Evolutionary conservation across 2,888 invertebrate species (phyloP).

Genomic region (Archips xylosteana): DNA sequence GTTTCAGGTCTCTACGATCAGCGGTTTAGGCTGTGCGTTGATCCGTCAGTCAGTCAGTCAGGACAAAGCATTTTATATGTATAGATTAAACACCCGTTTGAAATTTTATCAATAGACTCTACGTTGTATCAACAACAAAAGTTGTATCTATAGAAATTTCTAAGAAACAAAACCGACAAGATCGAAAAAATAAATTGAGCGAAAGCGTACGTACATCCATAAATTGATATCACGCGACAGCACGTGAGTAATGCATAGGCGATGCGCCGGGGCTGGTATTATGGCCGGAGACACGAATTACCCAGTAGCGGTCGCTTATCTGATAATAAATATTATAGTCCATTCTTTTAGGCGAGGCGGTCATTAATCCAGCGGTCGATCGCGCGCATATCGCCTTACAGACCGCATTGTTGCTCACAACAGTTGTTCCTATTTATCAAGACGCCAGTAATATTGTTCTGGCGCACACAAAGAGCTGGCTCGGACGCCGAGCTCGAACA

Average conservation of each 20-base stretch:
- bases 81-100: neutral
- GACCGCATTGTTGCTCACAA: conserved; percentile 77
- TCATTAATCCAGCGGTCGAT: conserved; percentile 84
- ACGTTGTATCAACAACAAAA: conserved; percentile 13
- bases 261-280: conserved; percentile 72
- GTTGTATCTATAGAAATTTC: conserved; percentile 47
- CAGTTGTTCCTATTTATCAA: conserved; percentile 84
- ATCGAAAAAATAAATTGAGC: conserved; percentile 64
- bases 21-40: too few relatives aligned
- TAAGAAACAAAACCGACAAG: conserved; percentile 68
- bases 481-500: conserved; percentile 61
- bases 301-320: conserved; percentile 82
- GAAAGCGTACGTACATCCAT: conserved; percentile 61
- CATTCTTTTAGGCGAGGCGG: conserved; percentile 84
- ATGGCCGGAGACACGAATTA: conserved; percentile 81
- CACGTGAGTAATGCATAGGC: conserved; percentile 80
- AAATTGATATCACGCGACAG: conserved; percentile 73
- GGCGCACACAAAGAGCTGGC: conserved; percentile 68
- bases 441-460: conserved; percentile 81
- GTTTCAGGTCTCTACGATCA: too few relatives aligned
- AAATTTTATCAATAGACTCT: conserved; percentile 17
- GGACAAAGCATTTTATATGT: too few relatives aligned
- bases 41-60: too few relatives aligned
- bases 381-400: conserved; percentile 82
- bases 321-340: conserved; percentile 85